Conservation (phyloP, 2,888 invertebrate species). For the Subacronicta megacephala region DNA sequence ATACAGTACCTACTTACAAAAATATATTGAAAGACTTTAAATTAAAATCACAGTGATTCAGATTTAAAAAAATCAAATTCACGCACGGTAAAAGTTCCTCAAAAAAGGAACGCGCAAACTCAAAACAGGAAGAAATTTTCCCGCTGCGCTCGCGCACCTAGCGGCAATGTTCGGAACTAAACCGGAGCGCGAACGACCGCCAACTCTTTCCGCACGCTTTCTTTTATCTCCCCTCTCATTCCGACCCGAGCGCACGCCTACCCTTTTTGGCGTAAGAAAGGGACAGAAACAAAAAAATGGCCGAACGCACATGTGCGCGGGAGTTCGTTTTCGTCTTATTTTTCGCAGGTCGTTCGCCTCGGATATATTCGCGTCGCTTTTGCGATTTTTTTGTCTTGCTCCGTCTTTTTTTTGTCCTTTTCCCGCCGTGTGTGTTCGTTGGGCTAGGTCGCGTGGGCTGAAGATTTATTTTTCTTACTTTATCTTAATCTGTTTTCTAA, state of each 20-base stretch:
- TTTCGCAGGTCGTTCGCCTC: conserved; percentile 87
- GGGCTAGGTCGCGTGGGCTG: conserved; percentile 83
- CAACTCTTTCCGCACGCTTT: conserved; percentile 83
- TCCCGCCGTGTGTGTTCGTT: conserved; percentile 77
- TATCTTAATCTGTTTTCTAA: conserved; percentile 73
- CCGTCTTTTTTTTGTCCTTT: conserved; percentile 71
- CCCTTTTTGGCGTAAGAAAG: conserved; percentile 82
- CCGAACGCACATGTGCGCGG: conserved; percentile 87
- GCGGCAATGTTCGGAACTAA: conserved; percentile 81
- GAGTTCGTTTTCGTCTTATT: conserved; percentile 84
- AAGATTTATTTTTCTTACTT: conserved; percentile 73
- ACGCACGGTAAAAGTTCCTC: conserved; percentile 62
- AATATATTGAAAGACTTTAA: too few species aligned
- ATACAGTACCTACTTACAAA: too few species aligned
- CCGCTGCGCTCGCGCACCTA: conserved; percentile 72
- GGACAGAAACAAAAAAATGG: conserved; percentile 84
- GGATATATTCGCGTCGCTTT: conserved; percentile 79
- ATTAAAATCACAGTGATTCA: conserved; percentile 29
- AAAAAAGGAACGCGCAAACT: conserved; percentile 69
- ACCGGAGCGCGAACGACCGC: conserved; percentile 76
- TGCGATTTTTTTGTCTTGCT: conserved; percentile 67
- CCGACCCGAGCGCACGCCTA: conserved; percentile 58
- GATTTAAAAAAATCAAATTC: conserved; percentile 20
- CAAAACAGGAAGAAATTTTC: conserved; percentile 86
- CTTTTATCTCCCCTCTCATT: conserved; percentile 81